phyloP scores from a whole-genome alignment of 2,888 invertebrate genomes.

The Norana najaformis region DNA sequence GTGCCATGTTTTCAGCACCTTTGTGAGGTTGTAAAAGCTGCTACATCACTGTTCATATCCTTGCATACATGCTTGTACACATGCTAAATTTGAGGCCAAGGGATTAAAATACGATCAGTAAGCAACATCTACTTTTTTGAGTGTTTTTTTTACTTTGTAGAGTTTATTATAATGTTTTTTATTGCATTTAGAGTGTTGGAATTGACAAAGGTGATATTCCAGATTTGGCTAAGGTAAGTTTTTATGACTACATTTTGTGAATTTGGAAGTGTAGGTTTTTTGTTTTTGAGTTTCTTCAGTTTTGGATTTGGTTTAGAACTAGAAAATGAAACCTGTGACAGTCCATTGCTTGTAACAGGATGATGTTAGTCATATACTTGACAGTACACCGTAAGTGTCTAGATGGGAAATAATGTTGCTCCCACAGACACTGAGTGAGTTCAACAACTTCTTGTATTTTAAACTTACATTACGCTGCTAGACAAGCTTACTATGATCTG shows the following conservation, averaged over 20 bases:
- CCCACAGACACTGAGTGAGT: too few species aligned
- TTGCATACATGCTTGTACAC: neutral
- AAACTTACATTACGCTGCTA: too few species aligned
- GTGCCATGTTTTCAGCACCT: neutral
- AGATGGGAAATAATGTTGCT: too few species aligned
- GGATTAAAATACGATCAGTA: neutral
- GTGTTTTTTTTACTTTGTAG: neutral
- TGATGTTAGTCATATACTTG: too few species aligned
- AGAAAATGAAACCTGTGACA: neutral
- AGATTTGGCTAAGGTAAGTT: conserved; percentile 82
- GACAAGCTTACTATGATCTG: too few species aligned
- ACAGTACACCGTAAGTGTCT: too few species aligned
- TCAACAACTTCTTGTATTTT: too few species aligned
- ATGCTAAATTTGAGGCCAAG: neutral
- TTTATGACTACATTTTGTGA: neutral
- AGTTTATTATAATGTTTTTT: neutral
- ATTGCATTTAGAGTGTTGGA: conserved; percentile 75
- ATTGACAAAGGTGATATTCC: conserved; percentile 98
- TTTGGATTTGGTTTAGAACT: neutral
- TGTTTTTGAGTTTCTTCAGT: neutral
- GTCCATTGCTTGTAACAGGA: too few species aligned
- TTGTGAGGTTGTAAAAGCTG: neutral
- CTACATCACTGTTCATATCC: neutral
- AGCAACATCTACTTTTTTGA: neutral
- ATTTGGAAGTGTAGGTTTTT: neutral